Base-by-base conservation (phyloP, 2,888 invertebrate species). In the Nudaria mundana region DNA sequence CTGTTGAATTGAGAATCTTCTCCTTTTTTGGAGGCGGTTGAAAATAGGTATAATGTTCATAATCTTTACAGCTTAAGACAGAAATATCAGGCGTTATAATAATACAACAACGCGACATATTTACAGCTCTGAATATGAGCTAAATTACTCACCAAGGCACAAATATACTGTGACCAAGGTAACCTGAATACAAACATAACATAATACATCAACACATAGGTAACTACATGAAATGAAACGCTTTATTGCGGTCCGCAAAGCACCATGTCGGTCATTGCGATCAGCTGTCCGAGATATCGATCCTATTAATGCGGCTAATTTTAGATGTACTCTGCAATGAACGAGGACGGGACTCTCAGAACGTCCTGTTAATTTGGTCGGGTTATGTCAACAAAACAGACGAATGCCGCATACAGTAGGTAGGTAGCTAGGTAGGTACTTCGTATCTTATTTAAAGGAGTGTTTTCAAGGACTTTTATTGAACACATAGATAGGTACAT, bases 241-340 rank as follows among this genome's bases (percentile, higher is more conserved):
- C 11, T 24, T 16, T 34, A 5, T 33, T 8, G 40, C 36, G 48
- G 42, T 46, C 43, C 47, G 44, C 47, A 40, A 49, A 49, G 60
- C 55, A 22, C 25, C 30, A 7, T 1, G 26, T 14, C 28, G 6
- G 29, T 1, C 30, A 14, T 12, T 23, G 37, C 35, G 48, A 63
- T 71, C 74, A 74, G 74, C 71, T 72, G 66, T 47, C 50, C 41
- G 36, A 14, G 15, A 11, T 65, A 78, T 78, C 70, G 77, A 78
- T 74, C 69, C 70, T 42, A 39, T 29, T 38, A 34, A 69, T 41
- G 40, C 66, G 56, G 44, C 47, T 16, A 46, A 56, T 31, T 23
- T 35, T 4, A 44, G 15, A n/a, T 52, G 38, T 23, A 14, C 16
- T 20, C 16, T 8, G n/a, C 20, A 12, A 10, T 15, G 30, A 15